phyloP scores from a whole-genome alignment of 2,888 invertebrate species.

The Eucera pruinosa region DNA sequence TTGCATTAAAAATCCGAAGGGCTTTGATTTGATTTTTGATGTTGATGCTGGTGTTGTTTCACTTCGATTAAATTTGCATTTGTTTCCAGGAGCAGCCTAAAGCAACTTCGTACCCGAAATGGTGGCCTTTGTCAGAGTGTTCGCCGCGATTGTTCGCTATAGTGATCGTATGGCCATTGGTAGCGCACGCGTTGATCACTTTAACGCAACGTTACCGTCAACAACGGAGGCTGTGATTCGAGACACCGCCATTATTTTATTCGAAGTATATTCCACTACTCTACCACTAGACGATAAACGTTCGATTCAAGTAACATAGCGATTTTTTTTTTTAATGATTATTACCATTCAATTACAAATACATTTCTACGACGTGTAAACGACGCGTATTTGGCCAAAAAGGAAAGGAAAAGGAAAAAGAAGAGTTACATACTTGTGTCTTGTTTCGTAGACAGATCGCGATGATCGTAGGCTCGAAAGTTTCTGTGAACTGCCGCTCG shows the following conservation, averaged over 20 bases:
- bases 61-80: too few species aligned
- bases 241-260: slow-evolving; percentile 25
- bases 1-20: too few species aligned
- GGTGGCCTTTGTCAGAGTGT: slow-evolving; percentile 81
- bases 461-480: too few species aligned
- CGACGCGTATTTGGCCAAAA: slow-evolving; percentile 4
- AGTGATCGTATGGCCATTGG: slow-evolving; percentile 89
- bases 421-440: too few species aligned
- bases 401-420: too few species aligned
- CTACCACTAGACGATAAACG: slow-evolving; percentile 37
- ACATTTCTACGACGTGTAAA: slow-evolving; percentile 8
- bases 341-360: too few species aligned
- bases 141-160: slow-evolving; percentile 85
- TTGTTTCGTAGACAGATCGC: neutral
- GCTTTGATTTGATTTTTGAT: too few species aligned
- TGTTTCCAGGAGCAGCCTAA: slow-evolving; percentile 73
- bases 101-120: slow-evolving; percentile 68
- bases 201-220: slow-evolving; percentile 79
- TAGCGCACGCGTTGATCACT: slow-evolving; percentile 83
- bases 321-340: slow-evolving; percentile 28
- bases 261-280: slow-evolving; percentile 38
- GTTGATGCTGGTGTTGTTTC: too few species aligned
- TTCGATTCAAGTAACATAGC: slow-evolving; percentile 49
- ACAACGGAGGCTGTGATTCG: slow-evolving; percentile 77
- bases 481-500: too few species aligned